Evolutionary conservation across 1,140 invertebrate species (phyloP).

Genomic region (Trichonephila clavipes): DNA sequence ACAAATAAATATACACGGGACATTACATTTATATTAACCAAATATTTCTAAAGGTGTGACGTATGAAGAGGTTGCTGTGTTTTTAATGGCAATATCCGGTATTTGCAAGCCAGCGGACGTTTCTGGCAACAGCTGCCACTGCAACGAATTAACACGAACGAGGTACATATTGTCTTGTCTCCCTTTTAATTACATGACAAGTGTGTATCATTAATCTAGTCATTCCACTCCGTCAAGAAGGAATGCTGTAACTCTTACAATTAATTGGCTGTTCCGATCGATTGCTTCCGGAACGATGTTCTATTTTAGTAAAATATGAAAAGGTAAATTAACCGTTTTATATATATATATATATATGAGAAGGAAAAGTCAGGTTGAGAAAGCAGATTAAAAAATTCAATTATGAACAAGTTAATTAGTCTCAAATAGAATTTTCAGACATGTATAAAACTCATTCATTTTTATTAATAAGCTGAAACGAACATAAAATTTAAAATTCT

Average conservation of each 20-base stretch:
- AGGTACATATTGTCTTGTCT: constrained; percentile 22
- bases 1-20: no score
- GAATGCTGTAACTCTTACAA: constrained; percentile 15
- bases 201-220: not conserved
- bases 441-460: no score
- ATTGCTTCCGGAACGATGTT: constrained; percentile 9
- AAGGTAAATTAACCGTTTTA: not conserved
- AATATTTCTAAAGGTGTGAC: no score
- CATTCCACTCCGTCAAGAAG: not conserved
- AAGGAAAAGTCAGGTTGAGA: no score
- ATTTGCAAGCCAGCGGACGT: not conserved
- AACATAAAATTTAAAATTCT: no score
- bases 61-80: no score
- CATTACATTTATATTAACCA: no score
- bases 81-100: not conserved
- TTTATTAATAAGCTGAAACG: no score
- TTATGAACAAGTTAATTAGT: no score
- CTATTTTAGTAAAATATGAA: not conserved
- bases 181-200: constrained; percentile 5
- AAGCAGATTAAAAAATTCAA: no score
- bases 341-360: not conserved
- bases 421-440: no score
- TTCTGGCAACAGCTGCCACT: constrained; percentile 6
- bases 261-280: not conserved
- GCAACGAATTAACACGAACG: not conserved